These are phyloP conservation scores for Hetaerina americana DNA, from an alignment of 1,140 invertebrate species.

Conservation along the genomic window DNA sequence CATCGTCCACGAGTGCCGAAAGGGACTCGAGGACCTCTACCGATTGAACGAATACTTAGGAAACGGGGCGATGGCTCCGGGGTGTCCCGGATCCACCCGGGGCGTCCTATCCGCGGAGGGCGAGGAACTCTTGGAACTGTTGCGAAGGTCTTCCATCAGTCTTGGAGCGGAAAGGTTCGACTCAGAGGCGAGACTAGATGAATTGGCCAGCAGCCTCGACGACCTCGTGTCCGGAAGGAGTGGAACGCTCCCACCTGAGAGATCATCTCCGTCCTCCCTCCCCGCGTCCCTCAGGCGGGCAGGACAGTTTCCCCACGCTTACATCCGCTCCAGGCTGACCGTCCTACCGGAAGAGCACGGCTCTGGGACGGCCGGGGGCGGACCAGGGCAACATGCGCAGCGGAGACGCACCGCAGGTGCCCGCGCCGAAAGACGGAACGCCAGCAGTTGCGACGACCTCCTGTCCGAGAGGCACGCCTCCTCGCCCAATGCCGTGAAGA, in stretches of 20 bases:
- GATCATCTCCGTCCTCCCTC: neutral
- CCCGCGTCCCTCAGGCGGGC: neutral
- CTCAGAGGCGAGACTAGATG: neutral
- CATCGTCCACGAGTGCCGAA: slow-evolving; percentile 18
- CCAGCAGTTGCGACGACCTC: slow-evolving; percentile 19
- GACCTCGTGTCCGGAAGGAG: neutral
- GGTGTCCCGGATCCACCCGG: neutral
- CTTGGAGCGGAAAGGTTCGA: neutral
- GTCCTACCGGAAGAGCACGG: slow-evolving; percentile 20
- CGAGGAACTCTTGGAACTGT: neutral
- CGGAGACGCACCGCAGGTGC: neutral
- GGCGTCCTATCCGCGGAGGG: neutral
- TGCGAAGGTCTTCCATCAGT: slow-evolving; percentile 4
- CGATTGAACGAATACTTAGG: slow-evolving; percentile 17
- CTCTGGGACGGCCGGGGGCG: neutral
- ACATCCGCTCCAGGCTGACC: neutral
- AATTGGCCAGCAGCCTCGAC: neutral
- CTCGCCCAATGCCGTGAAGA: slow-evolving; percentile 20
- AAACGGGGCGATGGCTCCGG: neutral
- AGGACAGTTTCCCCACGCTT: neutral
- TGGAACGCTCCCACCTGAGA: neutral
- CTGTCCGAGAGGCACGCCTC: slow-evolving; percentile 18
- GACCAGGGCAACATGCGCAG: neutral
- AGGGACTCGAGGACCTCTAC: slow-evolving; percentile 23
- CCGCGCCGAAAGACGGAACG: slow-evolving; percentile 1